Evolutionary conservation across 2,113 vertebrate genomes (phyloP), one percentile per base, ranked within the genome.

Genomic region (Trichomycterus rosablanca): DNA sequence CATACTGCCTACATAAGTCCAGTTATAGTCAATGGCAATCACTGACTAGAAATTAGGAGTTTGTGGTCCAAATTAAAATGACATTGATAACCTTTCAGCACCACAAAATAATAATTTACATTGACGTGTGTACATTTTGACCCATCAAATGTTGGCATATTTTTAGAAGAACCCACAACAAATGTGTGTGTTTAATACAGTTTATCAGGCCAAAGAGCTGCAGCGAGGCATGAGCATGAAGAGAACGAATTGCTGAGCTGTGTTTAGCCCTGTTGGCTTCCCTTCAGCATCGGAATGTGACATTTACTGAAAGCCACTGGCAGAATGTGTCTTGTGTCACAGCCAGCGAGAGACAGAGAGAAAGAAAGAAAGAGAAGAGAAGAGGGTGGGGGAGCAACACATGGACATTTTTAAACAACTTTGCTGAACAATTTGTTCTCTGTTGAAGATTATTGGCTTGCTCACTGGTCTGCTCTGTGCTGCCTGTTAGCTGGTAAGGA

Each of bases 251-350:
- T 18, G 45, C 7, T 30, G 35, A 55, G n/a, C 15, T 42, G 48
- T 50, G 43, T 19, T 43, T 48, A 28, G 15, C 15, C 26, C 40
- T 44, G 46, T 30, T 26, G 48, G 35, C 45, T 14, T 43, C 28
- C 3, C 28, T 51, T 53, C 16, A 43, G 42, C n/a, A 35, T 52
- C 66, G 15, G 67, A 76, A 60, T 72, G 22, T 77, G 73, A 78
- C 72, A 76, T 81, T 77, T 76, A 77, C 61, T 54, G 51, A 39
- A 54, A 63, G 63, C 62, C 59, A 64, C 57, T 58, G 52, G 65
- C 48, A 63, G 6, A 24, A 30, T n/a, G 57, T 19, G 48, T 37
- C 46, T 39, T 2, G 14, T 42, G n/a, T 20, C 35, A 22, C 12
- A 35, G 63, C 14, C 28, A 56, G 19, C 4, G 12, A 30, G 45